These are phyloP conservation scores for Hapalemur alaotrensis DNA, from an alignment of 2,797 vertebrate species.

Conservation along the genomic window DNA sequence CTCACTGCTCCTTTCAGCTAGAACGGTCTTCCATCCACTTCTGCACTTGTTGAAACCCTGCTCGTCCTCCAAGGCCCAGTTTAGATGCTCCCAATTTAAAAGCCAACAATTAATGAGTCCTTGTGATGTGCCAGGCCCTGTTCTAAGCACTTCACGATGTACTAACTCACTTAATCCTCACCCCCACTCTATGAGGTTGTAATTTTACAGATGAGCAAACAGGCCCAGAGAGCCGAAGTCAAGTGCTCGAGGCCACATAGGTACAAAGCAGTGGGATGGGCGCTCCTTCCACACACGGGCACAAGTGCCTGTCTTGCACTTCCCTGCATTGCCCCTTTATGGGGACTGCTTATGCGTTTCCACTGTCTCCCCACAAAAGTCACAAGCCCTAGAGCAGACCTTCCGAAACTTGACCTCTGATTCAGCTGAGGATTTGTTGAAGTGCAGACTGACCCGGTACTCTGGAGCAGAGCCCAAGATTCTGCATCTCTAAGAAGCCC, in stretches of 20 bases:
- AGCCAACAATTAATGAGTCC: neutral
- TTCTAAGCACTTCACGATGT: neutral
- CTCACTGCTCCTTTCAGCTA: neutral
- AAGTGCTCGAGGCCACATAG: neutral
- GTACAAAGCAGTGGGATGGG: neutral
- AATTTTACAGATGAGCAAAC: neutral
- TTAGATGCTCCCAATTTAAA: neutral
- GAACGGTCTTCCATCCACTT: neutral
- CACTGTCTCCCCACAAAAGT: neutral
- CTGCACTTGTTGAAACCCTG: neutral
- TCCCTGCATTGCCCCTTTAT: neutral
- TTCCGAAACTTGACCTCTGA: neutral
- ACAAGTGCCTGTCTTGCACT: accelerated
- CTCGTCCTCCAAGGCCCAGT: neutral
- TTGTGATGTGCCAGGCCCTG: neutral
- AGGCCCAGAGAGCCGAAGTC: neutral
- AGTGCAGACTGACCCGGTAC: neutral
- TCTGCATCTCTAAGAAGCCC: neutral
- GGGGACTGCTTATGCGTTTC: accelerated
- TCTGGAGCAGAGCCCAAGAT: neutral
- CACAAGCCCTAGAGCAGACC: neutral
- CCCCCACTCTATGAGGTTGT: neutral
- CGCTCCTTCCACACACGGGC: neutral
- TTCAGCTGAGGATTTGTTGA: neutral
- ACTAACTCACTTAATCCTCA: neutral